These are phyloP conservation scores for Phenganax subtilis DNA, from an alignment of 92 coral and sea anemone species.

Conservation along the genomic window DNA sequence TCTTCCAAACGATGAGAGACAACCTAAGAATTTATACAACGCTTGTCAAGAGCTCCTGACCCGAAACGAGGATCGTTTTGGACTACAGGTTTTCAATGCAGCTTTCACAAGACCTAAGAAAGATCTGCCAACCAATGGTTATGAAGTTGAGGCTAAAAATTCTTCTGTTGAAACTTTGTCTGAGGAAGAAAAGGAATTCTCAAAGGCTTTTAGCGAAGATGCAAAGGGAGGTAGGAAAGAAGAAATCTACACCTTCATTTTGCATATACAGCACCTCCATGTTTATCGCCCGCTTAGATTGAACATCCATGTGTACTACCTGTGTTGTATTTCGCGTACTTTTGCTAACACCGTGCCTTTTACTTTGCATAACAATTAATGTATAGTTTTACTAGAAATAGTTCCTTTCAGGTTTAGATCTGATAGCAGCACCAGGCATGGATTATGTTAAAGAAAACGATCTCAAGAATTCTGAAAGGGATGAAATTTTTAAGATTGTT, in stretches of 20 bases:
- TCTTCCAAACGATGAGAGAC: slow-evolving; percentile 10
- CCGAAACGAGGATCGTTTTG: slow-evolving; percentile 1
- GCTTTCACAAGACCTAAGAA: not conserved
- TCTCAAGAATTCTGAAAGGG: not conserved
- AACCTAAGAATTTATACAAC: slow-evolving; percentile 16
- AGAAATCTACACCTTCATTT: not conserved
- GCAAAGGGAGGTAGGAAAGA: slow-evolving; percentile 16
- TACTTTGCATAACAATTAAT: no score
- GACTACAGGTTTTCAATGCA: slow-evolving; percentile 1
- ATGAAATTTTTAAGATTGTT: slow-evolving; percentile 3
- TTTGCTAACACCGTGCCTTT: no score
- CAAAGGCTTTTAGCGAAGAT: not conserved
- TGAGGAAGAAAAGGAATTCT: slow-evolving; percentile 8
- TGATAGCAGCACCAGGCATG: not conserved
- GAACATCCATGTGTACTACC: no score
- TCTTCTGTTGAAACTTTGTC: not conserved
- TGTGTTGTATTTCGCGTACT: no score
- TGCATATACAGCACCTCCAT: not conserved
- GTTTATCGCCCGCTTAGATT: no score
- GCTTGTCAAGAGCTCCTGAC: slow-evolving; percentile 6
- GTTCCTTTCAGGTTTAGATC: not conserved
- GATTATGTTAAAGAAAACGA: slow-evolving; percentile 15
- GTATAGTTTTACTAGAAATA: not conserved
- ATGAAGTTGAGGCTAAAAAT: slow-evolving; percentile 2
- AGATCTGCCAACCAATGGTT: not conserved